Conservation (phyloP, 2,113 vertebrate species). For the Sturnus vulgaris region DNA sequence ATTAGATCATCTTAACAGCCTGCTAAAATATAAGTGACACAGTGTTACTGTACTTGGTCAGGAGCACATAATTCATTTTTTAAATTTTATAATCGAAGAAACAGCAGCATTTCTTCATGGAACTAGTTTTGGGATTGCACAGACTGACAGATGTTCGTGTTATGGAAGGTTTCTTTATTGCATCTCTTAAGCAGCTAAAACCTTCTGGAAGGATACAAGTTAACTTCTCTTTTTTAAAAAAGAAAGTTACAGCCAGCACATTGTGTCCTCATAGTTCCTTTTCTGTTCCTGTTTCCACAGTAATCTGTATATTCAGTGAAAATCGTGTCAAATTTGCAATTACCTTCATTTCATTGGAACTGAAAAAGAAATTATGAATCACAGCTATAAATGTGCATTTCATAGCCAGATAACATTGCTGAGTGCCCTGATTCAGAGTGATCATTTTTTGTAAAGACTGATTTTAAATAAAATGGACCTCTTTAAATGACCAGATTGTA, state of each 20-base stretch:
- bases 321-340: not conserved
- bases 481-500: not conserved
- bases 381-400: not conserved
- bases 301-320: slow-evolving; percentile 30
- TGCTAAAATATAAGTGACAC: not conserved
- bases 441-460: not conserved
- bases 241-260: not conserved
- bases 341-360: not conserved
- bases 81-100: not conserved
- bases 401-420: not conserved
- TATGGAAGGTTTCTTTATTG: not conserved
- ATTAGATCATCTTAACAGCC: not conserved
- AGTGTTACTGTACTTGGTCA: not conserved
- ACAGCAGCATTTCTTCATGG: not conserved
- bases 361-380: not conserved
- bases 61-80: not conserved
- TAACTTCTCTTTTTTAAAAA: slow-evolving; percentile 3
- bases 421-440: not conserved
- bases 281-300: slow-evolving; percentile 33
- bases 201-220: not conserved
- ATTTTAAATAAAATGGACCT: not conserved
- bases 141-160: not conserved
- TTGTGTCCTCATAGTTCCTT: slow-evolving; percentile 25
- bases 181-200: not conserved
- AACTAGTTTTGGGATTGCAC: not conserved